Base-by-base conservation (phyloP, 1,140 invertebrate species). In the Triops cancriformis region DNA sequence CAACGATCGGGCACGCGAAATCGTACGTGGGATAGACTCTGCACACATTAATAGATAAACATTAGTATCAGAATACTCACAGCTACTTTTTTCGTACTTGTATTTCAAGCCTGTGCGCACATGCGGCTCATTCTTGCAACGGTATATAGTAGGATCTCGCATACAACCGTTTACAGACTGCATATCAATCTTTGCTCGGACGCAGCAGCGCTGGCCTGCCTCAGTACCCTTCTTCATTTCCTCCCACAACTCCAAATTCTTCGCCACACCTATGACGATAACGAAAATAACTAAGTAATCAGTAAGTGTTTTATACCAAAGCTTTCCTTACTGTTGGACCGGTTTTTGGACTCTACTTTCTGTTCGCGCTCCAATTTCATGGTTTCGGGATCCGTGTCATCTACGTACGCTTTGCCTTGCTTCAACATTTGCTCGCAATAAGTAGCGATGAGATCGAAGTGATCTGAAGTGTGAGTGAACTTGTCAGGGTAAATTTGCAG, bases 1-100 rank as follows among this genome's bases (percentile, higher is more conserved):
- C 98, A 3, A 99, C 97, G 83, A 99, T 98, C 4, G 98, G 98
- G 85, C 98, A 99, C 1, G 98, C 97, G 88, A 99, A 99, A 87
- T 99, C 98, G 83, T 99, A 99, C 0, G 98, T 99, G 31, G 98
- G 98, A 86, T 99, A 99, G 4, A 98, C 97, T 82, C 96, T 98
- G 83, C 2, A 85, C 88, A 82, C 80, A 80, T 79, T 18, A 81
- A 77, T 43, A 80, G 23, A 80, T n/a, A 11, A 28, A 27, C 77
- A 27, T 79, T 77, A 23, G 26, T n/a, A 28, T 45, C 1, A 10
- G 27, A 10, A 64, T 72, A n/a, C 27, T 18, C 3, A 28, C 7
- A 37, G 31, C 10, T 28, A 72, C 14, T n/a, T 42, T 72, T 37
- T 51, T 84, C 88, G 84, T 86, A 96, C 95, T 98, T 98, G 86